Evolutionary conservation across 1,140 invertebrate species (phyloP).

Genomic region (Hydropsyche tenuis): DNA sequence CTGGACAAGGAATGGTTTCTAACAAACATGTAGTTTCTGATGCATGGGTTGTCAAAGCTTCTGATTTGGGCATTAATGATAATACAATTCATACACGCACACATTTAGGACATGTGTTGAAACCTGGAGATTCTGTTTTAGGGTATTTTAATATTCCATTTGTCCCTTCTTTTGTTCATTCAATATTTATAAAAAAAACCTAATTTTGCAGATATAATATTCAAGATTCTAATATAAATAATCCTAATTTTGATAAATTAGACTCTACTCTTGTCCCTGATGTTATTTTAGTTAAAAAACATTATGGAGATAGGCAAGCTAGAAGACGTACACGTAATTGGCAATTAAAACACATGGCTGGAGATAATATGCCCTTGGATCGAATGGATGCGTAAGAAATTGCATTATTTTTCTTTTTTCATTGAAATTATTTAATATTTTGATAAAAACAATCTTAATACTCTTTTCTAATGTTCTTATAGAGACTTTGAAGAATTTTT

Average conservation of each 20-base stretch:
- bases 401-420: slow-evolving; percentile 18
- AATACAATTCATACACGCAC: slow-evolving; percentile 85
- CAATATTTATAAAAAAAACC: no score
- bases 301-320: slow-evolving; percentile 76
- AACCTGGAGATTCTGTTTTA: slow-evolving; percentile 90
- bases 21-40: slow-evolving; percentile 90
- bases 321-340: slow-evolving; percentile 82
- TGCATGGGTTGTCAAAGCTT: slow-evolving; percentile 90
- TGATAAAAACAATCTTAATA: no score
- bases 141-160: slow-evolving; percentile 66
- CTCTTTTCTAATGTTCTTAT: slow-evolving; percentile 48
- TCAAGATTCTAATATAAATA: slow-evolving; percentile 88
- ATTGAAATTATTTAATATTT: background rate
- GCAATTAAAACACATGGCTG: slow-evolving; percentile 89
- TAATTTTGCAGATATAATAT: slow-evolving; percentile 78
- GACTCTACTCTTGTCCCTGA: slow-evolving; percentile 79
- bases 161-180: background rate
- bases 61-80: slow-evolving; percentile 87
- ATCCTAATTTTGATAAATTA: slow-evolving; percentile 85
- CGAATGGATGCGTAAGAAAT: slow-evolving; percentile 74
- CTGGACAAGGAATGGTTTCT: slow-evolving; percentile 86
- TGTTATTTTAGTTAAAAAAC: slow-evolving; percentile 93
- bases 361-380: slow-evolving; percentile 70
- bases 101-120: slow-evolving; percentile 93
- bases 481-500: slow-evolving; percentile 96